A percentile compares a stretch with the other conserved stretches of the same genome.
phyloP scores from a whole-genome alignment of 1,140 invertebrate species.

The Hypsibius dujardini region DNA sequence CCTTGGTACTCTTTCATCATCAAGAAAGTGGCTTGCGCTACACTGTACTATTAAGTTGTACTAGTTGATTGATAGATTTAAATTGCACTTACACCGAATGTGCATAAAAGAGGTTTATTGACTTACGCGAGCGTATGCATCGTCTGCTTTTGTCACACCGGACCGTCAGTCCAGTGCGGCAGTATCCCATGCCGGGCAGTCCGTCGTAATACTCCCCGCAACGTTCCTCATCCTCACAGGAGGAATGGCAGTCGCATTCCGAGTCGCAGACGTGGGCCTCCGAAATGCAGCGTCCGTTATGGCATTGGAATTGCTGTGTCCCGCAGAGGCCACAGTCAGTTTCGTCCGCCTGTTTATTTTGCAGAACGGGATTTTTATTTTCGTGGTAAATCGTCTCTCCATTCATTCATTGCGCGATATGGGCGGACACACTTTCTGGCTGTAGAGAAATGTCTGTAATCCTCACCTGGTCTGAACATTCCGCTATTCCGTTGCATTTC shows the following conservation, averaged over 20 bases:
- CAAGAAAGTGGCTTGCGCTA: not conserved
- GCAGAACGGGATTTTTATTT: too few relatives aligned
- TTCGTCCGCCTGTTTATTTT: not conserved
- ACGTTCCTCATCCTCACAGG: constrained; percentile 31
- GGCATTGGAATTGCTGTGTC: constrained; percentile 26
- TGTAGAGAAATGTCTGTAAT: not conserved
- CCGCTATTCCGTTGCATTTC: not conserved
- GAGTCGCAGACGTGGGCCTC: constrained; percentile 30
- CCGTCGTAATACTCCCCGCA: constrained; percentile 27
- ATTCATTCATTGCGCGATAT: too few relatives aligned
- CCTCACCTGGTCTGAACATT: constrained; percentile 4
- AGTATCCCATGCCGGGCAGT: constrained; percentile 10
- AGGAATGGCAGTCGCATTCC: constrained; percentile 31
- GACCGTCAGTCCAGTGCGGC: constrained; percentile 17
- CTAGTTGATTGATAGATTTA: not conserved
- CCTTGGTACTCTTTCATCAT: not conserved
- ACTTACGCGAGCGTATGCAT: constrained; percentile 13
- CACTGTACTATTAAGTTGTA: not conserved
- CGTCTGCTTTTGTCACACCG: constrained; percentile 15
- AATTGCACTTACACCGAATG: not conserved
- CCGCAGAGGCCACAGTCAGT: constrained; percentile 25
- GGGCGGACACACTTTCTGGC: too few relatives aligned
- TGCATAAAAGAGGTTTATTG: constrained; percentile 20
- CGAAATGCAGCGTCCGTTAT: constrained; percentile 30
- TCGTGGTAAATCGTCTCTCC: too few relatives aligned